A percentile compares a stretch with the other conserved stretches of the same genome.
Conservation (phyloP, 2,797 vertebrate species). For the Selene dorsalis region DNA sequence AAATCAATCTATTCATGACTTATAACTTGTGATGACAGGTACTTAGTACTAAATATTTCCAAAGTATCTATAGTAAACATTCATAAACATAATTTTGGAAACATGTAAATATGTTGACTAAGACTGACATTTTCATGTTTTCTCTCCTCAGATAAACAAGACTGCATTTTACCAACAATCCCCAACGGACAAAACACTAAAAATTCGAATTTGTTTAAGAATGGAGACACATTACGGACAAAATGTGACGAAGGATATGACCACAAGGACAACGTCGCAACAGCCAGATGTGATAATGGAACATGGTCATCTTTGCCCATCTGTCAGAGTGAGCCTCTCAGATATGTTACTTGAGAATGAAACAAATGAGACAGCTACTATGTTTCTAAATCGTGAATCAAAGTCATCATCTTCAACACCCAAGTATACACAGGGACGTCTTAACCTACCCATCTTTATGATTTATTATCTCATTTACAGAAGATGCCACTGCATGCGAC, state of each 20-base stretch:
- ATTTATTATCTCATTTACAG: slow-evolving; percentile 42
- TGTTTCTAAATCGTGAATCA: background rate
- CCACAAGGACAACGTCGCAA: accelerated
- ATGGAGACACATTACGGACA: accelerated
- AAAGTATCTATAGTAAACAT: background rate
- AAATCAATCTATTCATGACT: too few species aligned
- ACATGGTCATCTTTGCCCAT: slow-evolving; percentile 46
- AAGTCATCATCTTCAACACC: background rate
- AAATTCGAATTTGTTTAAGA: background rate
- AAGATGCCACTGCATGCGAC: accelerated
- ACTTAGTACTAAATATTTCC: background rate
- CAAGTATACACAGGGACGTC: too few species aligned
- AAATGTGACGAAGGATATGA: slow-evolving; percentile 47
- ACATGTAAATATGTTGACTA: background rate
- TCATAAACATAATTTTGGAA: background rate
- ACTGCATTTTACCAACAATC: slow-evolving; percentile 51
- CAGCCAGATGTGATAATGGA: slow-evolving; percentile 34
- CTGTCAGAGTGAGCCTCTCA: slow-evolving; percentile 68
- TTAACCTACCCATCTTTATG: background rate
- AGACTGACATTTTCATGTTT: background rate
- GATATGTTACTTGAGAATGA: background rate
- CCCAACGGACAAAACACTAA: background rate
- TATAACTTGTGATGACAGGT: too few species aligned
- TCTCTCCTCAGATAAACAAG: slow-evolving; percentile 28
- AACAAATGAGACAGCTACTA: background rate